Conservation (phyloP, 2,797 vertebrate species). For the Denticeps clupeoides region DNA sequence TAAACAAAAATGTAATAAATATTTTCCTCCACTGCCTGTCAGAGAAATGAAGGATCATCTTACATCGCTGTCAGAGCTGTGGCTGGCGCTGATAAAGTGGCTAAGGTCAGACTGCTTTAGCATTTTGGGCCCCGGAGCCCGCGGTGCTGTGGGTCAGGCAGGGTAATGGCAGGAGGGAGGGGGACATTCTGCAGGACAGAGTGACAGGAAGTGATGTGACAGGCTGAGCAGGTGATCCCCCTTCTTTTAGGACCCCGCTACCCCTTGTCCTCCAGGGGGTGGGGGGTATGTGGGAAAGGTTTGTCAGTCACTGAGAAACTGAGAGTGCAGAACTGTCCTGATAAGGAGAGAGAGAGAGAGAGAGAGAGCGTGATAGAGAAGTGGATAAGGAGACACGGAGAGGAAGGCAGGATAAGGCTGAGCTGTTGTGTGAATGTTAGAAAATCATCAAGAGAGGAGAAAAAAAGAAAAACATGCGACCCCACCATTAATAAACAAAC, state of each 20-base stretch:
- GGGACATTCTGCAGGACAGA: background rate
- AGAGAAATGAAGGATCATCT: no score
- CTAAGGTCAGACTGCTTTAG: no score
- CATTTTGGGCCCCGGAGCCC: no score
- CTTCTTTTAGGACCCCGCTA: background rate
- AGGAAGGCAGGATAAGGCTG: background rate
- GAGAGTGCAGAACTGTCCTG: constrained; percentile 27
- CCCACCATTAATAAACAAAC: no score
- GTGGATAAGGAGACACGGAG: background rate
- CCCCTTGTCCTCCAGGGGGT: background rate
- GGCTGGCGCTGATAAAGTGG: no score
- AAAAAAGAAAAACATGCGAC: background rate
- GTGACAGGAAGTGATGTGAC: constrained; percentile 25
- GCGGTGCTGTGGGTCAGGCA: background rate
- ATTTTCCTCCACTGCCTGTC: no score
- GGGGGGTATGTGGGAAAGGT: background rate
- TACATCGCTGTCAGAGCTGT: constrained; percentile 3
- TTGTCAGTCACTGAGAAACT: constrained; percentile 14
- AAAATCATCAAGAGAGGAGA: background rate
- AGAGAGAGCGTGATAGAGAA: constrained; percentile 1
- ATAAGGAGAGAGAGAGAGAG: constrained; percentile 34
- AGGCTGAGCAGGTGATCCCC: constrained; percentile 16
- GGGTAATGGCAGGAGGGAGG: background rate
- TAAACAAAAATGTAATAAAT: background rate
- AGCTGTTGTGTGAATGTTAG: background rate